Conservation (phyloP, 37 sponge, comb jelly and placozoan species). For the Beroe forskalii region DNA sequence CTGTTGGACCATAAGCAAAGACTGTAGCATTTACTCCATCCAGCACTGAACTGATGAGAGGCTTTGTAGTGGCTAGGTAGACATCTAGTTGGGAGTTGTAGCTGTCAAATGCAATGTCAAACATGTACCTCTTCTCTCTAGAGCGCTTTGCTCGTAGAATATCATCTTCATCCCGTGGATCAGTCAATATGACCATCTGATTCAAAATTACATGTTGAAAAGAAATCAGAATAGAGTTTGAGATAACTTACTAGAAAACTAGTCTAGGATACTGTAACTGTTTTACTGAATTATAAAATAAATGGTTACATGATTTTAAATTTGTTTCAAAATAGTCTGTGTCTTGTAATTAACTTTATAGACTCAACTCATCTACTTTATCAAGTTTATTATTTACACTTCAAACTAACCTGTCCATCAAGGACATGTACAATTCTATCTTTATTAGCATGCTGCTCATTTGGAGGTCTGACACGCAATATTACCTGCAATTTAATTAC, state of each 20-base stretch:
- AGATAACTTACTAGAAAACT: too few relatives aligned
- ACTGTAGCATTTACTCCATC: constrained; percentile 80
- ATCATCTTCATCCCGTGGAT: constrained; percentile 82
- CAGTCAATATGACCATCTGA: constrained; percentile 76
- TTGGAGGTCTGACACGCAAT: constrained; percentile 34
- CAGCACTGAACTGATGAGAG: constrained; percentile 71
- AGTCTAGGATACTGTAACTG: too few relatives aligned
- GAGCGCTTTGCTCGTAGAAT: constrained; percentile 79
- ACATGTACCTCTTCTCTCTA: constrained; percentile 75
- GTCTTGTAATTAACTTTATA: too few relatives aligned
- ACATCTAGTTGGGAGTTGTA: constrained; percentile 76
- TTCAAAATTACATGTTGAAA: background rate
- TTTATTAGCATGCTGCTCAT: constrained; percentile 41
- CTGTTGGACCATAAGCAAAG: constrained; percentile 92
- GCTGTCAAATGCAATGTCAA: constrained; percentile 73
- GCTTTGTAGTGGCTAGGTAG: constrained; percentile 72
- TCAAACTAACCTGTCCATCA: constrained; percentile 41
- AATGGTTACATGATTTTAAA: too few relatives aligned
- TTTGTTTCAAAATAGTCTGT: too few relatives aligned
- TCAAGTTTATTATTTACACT: too few relatives aligned
- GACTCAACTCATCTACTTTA: too few relatives aligned
- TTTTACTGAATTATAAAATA: too few relatives aligned
- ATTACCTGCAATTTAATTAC: too few relatives aligned
- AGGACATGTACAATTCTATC: constrained; percentile 58
- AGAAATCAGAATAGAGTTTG: background rate